phyloP scores from a whole-genome alignment of 2,113 vertebrate species.

The Crotalus helleri region DNA sequence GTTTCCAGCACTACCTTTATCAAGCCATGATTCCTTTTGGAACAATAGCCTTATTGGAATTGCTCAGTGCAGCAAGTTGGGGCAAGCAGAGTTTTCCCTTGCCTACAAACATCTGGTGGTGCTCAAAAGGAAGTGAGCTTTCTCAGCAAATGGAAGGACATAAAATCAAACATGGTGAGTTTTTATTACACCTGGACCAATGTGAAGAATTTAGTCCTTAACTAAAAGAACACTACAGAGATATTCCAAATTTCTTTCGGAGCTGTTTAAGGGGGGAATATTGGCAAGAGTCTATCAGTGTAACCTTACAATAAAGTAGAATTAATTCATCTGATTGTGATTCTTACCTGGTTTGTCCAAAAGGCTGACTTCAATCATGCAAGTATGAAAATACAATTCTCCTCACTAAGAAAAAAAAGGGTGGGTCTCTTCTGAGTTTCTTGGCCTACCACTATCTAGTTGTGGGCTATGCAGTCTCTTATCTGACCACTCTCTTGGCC shows the following conservation, averaged over 20 bases:
- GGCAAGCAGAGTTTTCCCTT: constrained; percentile 33
- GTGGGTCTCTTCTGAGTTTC: neutral
- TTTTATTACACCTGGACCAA: neutral
- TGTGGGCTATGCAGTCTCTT: neutral
- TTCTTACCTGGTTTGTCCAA: neutral
- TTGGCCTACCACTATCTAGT: neutral
- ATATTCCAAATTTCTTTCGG: constrained; percentile 25
- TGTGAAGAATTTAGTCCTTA: neutral
- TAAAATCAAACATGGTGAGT: constrained; percentile 7
- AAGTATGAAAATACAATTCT: neutral
- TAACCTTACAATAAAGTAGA: neutral
- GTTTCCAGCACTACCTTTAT: constrained; percentile 29
- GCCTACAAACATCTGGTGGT: constrained; percentile 7
- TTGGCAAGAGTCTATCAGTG: neutral
- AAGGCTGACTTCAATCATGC: neutral
- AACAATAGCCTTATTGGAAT: constrained; percentile 32
- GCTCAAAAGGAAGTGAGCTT: constrained; percentile 3
- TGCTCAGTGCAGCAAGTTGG: neutral
- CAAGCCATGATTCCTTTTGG: constrained; percentile 30
- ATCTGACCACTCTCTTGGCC: neutral
- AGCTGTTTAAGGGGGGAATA: constrained; percentile 8
- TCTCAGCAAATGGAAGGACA: constrained; percentile 21
- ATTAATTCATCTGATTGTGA: neutral
- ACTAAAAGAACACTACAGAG: constrained; percentile 9
- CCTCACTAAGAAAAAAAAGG: neutral